Evolutionary conservation across 2,888 invertebrate genomes (phyloP).

Genomic region (Nebria brevicollis): DNA sequence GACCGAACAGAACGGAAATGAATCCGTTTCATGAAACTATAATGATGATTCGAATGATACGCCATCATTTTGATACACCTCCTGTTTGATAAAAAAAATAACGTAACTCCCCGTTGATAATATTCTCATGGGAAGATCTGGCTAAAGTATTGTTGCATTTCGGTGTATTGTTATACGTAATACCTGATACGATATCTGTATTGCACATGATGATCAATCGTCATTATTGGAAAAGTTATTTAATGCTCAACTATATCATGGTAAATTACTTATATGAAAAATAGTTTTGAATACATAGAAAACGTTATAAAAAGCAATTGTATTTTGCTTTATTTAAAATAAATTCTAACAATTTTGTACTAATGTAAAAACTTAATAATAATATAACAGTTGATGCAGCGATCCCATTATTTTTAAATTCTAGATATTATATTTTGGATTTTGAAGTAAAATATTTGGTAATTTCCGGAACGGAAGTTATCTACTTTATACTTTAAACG

Average conservation of each 20-base stretch:
- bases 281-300: background rate
- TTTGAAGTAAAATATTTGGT: too few species aligned
- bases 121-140: background rate
- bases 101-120: background rate
- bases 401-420: too few species aligned
- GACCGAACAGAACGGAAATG: conserved; percentile 32
- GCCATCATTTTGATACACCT: conserved; percentile 4
- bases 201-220: background rate
- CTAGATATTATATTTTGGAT: too few species aligned
- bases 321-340: too few species aligned
- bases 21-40: conserved; percentile 39
- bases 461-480: too few species aligned
- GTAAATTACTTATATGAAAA: background rate
- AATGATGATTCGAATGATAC: conserved; percentile 16
- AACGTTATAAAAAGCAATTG: too few species aligned
- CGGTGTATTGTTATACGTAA: background rate
- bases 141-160: background rate
- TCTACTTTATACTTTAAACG: too few species aligned
- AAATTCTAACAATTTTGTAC: too few species aligned
- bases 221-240: background rate
- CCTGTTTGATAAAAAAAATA: background rate
- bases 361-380: background rate
- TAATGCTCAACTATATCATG: background rate
- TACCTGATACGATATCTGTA: background rate
- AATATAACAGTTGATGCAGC: too few species aligned